Base-by-base conservation (phyloP, 1,140 invertebrate species). In the Brachionus rotundiformis region DNA sequence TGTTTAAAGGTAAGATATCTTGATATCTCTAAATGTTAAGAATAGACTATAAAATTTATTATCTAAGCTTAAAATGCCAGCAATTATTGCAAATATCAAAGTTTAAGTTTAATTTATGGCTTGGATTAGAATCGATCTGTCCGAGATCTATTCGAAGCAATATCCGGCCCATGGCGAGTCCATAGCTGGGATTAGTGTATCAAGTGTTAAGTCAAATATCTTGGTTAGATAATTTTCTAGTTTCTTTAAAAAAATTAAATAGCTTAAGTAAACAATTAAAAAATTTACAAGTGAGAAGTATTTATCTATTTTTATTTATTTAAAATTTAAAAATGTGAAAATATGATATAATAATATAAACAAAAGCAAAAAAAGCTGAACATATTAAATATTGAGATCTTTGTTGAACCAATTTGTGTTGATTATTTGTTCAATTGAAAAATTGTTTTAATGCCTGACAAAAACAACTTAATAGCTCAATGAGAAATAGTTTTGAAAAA, bases 1-100 rank as follows among this genome's bases (percentile, higher is more conserved):
- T 68, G 63, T 33, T n/a, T 68, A 68, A 68, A 68, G 63, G 63
- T 68, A 68, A 68, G 10, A 68, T 68, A 68, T 68, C 63, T 68
- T 68, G 63, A 68, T n/a, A 33, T 68, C 31, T 68, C 19, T 68
- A 68, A 68, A 68, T 68, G 63, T 36, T 39, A 68, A 19, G 33
- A 31, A 68, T 54, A 8, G 47, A 54, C 8, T 54, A 0, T 54
- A 68, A 68, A 16, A 68, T 68, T 68, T 68, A 68, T 68, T 54
- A 54, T 54, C 47, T 54, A 19, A 54, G 47, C 16, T 54, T 54
- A 16, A 54, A 54, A 54, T 54, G 47, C 47, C 47, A 54, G 23
- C 19, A 23, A 54, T 54, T 54, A 54, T 19, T 54, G 47, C 61
- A 63, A 63, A 63, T 63, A 63, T 63, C 61, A 63, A 63, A 33